A percentile compares a stretch with the other conserved stretches of the same genome.
phyloP scores from a whole-genome alignment of 2,113 vertebrate genomes.

The Fukomys damarensis region DNA sequence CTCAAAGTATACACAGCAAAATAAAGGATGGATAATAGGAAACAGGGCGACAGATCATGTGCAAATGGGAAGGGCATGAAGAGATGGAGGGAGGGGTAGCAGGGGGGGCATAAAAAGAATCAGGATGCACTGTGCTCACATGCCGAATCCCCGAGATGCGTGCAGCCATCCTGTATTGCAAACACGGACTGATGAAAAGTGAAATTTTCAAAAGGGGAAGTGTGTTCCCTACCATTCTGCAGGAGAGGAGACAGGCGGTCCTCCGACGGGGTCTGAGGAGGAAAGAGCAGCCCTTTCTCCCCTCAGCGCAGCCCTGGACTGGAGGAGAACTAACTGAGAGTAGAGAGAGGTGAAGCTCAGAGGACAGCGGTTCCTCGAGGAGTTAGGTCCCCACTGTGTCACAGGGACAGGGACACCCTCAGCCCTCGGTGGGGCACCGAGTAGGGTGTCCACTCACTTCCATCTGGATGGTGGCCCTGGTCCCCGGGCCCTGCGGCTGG shows the following conservation, averaged over 20 bases:
- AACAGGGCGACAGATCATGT: background rate
- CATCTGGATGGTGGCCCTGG: slow-evolving; percentile 32
- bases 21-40: background rate
- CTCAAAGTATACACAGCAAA: background rate
- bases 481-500: rapidly evolving
- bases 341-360: background rate
- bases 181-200: background rate
- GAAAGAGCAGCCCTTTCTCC: background rate
- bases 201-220: background rate
- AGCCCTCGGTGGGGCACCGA: slow-evolving; percentile 58
- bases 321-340: slow-evolving; percentile 39
- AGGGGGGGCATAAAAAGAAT: rapidly evolving
- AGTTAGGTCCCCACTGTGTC: background rate
- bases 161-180: background rate
- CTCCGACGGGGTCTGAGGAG: background rate
- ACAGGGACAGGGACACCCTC: slow-evolving; percentile 60
- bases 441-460: rapidly evolving
- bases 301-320: background rate
- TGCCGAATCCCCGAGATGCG: background rate
- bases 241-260: rapidly evolving
- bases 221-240: rapidly evolving
- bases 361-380: background rate
- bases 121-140: background rate
- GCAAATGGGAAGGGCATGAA: background rate
- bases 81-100: background rate